Evolutionary conservation across 2,888 invertebrate genomes (phyloP), one percentile per base, ranked within the genome.

Genomic region (Neelides folsomi): DNA sequence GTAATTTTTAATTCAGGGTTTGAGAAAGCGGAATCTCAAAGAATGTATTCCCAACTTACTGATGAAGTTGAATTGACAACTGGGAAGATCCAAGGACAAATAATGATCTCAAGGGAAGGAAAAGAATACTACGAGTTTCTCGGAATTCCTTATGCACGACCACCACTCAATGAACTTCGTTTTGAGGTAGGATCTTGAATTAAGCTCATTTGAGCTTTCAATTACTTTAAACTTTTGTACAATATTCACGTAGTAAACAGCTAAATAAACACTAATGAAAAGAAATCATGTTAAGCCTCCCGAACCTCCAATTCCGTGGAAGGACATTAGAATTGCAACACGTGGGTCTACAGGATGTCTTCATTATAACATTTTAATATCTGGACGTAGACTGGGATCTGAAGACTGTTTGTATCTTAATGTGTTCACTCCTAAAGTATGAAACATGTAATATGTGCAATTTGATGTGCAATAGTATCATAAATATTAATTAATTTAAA

Each of bases 71-170:
- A 56, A 39, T 56, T 56, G 6, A 48, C 51, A 15, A 49, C 37
- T 37, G 64, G 60, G 7, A 55, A 57, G 43, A 20, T 63, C 16
- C 55, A 56, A 34, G 63, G 63, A 12, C 49, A 38, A 9, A 34
- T 49, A 2, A 49, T 50, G 6, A 51, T 41, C 10, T 62, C 63
- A 4, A 47, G 60, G 13, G 52, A 49, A n/a, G 60, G 60, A 1
- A 20, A 53, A 10, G 45, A 50, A 18, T 60, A 54, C 42, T 53
- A 48, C 16, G 54, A 57, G 34, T 63, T 58, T 40, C 39, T 59
- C 2, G 62, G 60, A 34, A 57, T 61, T 34, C 58, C 59, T 0
- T 59, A 58, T 40, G 56, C 55, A 9, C 47, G 50, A 16, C 49
- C 55, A 5, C 54, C 57, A 12, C 20, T 57, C 3, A 49, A 35